A percentile compares a stretch with the other conserved stretches of the same genome.
These are phyloP conservation scores for Bombyx mandarina DNA, from an alignment of 1,140 invertebrate species.

Conservation along the genomic window DNA sequence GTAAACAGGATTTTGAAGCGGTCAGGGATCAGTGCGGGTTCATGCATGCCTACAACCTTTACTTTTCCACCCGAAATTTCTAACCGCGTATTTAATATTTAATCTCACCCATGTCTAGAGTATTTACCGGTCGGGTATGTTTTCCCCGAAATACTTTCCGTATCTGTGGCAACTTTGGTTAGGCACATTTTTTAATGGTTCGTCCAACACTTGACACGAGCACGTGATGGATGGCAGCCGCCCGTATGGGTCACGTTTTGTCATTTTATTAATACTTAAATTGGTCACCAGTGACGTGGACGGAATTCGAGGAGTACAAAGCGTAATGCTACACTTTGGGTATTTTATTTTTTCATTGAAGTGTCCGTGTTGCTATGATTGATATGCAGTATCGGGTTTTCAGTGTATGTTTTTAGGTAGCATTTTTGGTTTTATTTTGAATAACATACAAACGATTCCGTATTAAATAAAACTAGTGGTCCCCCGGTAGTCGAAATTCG, in stretches of 20 bases:
- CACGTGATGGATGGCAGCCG: constrained; percentile 58
- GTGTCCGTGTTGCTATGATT: too few relatives aligned
- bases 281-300: constrained; percentile 58
- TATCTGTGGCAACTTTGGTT: constrained; percentile 43
- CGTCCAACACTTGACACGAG: constrained; percentile 58
- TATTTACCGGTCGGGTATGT: constrained; percentile 52
- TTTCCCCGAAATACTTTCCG: constrained; percentile 49
- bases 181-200: constrained; percentile 65
- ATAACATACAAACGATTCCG: too few relatives aligned
- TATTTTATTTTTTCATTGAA: too few relatives aligned
- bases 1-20: constrained; percentile 28
- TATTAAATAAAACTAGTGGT: too few relatives aligned
- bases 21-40: constrained; percentile 24
- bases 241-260: constrained; percentile 57
- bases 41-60: constrained; percentile 34
- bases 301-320: constrained; percentile 35
- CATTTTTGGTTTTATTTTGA: too few relatives aligned
- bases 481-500: too few relatives aligned
- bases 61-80: constrained; percentile 63
- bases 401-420: too few relatives aligned
- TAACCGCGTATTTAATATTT: constrained; percentile 68
- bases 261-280: constrained; percentile 71
- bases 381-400: too few relatives aligned
- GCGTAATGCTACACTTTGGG: constrained; percentile 6
- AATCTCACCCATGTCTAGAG: constrained; percentile 67